These are phyloP conservation scores for Oncorhynchus keta DNA, from an alignment of 2,113 vertebrate genomes.

Conservation along the genomic window DNA sequence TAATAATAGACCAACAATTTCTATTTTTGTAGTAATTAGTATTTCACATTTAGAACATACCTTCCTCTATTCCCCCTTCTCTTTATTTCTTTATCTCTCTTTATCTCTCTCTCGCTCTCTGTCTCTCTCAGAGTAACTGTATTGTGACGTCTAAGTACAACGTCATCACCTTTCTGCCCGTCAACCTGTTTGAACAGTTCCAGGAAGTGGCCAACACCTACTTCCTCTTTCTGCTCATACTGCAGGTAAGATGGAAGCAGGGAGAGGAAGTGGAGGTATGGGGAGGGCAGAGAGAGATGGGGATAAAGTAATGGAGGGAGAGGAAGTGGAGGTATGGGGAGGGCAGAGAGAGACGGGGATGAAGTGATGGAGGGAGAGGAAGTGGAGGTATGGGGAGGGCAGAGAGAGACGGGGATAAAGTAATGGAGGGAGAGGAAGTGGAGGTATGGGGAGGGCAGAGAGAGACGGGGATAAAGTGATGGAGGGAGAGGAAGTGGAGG, in stretches of 20 bases:
- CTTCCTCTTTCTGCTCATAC: constrained; percentile 94
- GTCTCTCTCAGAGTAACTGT: constrained; percentile 80
- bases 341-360: too few relatives aligned
- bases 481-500: too few relatives aligned
- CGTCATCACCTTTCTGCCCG: constrained; percentile 87
- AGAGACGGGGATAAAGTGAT: too few relatives aligned
- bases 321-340: too few relatives aligned
- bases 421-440: neutral
- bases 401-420: neutral
- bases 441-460: too few relatives aligned
- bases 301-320: neutral
- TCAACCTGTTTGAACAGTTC: constrained; percentile 98
- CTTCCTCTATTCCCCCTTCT: neutral
- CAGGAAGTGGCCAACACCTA: constrained; percentile 98
- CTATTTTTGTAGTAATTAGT: neutral
- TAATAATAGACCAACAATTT: neutral
- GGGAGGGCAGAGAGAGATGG: neutral
- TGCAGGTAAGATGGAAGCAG: constrained; percentile 79
- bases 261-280: neutral
- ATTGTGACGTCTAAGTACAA: constrained; percentile 98
- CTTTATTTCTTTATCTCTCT: too few relatives aligned
- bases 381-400: neutral
- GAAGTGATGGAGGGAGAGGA: too few relatives aligned
- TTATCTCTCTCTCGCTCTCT: neutral
- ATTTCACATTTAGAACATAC: neutral